Conservation (phyloP, 2,888 invertebrate genomes). For the Rotaria magnacalcarata region DNA sequence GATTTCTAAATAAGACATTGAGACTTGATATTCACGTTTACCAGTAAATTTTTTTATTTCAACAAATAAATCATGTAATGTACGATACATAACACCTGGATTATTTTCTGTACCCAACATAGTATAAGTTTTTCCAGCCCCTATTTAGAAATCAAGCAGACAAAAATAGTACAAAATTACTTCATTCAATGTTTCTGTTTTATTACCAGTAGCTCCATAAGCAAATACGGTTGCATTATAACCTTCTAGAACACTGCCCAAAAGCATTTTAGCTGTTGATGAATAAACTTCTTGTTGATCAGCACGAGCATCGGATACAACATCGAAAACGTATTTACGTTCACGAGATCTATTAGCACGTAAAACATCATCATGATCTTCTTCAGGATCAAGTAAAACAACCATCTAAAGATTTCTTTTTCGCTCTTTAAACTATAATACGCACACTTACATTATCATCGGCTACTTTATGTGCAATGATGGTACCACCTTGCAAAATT, state of each 20-base stretch:
- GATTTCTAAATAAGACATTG: slow-evolving; percentile 85
- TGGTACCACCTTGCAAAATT: slow-evolving; percentile 63
- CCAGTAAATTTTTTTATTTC: slow-evolving; percentile 63
- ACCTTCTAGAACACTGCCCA: slow-evolving; percentile 77
- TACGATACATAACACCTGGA: slow-evolving; percentile 80
- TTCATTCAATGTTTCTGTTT: neutral
- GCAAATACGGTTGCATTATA: slow-evolving; percentile 93
- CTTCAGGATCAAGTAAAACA: slow-evolving; percentile 67
- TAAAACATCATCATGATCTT: slow-evolving; percentile 64
- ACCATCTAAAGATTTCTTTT: slow-evolving; percentile 63
- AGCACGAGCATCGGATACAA: slow-evolving; percentile 78
- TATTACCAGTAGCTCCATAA: slow-evolving; percentile 74
- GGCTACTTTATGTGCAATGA: slow-evolving; percentile 69
- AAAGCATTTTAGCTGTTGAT: slow-evolving; percentile 76
- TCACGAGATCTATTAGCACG: slow-evolving; percentile 70
- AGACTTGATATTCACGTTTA: slow-evolving; percentile 52
- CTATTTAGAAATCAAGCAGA: slow-evolving; percentile 53
- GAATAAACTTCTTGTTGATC: slow-evolving; percentile 82
- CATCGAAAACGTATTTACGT: slow-evolving; percentile 80
- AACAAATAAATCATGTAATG: slow-evolving; percentile 76
- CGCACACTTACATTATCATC: slow-evolving; percentile 69
- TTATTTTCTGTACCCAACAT: slow-evolving; percentile 71
- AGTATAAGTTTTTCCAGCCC: slow-evolving; percentile 84
- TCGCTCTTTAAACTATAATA: neutral
- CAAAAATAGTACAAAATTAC: no score